These are phyloP conservation scores for Dynastes hyllus DNA, from an alignment of 2,888 invertebrate genomes.

Conservation along the genomic window DNA sequence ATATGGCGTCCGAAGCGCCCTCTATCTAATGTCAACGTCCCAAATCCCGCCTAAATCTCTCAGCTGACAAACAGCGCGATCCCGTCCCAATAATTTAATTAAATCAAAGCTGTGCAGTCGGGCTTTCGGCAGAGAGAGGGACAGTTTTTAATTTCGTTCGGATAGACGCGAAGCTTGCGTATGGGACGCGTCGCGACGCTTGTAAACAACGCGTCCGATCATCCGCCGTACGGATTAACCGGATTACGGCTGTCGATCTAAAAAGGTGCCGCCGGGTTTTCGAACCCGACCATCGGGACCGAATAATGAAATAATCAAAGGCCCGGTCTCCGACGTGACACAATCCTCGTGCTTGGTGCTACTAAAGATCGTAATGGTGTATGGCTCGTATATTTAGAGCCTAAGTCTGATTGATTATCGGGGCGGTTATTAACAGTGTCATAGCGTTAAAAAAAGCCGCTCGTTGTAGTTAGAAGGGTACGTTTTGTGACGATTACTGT, in stretches of 20 bases:
- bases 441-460: not conserved
- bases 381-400: not conserved
- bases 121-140: not conserved
- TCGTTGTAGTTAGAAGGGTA: not conserved
- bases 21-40: not conserved
- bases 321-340: slow-evolving; percentile 21
- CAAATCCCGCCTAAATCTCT: slow-evolving; percentile 29
- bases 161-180: not conserved
- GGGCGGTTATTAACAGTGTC: slow-evolving; percentile 31
- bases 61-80: slow-evolving; percentile 25
- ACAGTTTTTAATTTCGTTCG: slow-evolving; percentile 48
- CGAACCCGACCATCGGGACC: slow-evolving; percentile 8
- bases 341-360: not conserved
- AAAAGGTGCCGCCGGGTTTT: slow-evolving; percentile 7
- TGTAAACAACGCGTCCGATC: slow-evolving; percentile 29
- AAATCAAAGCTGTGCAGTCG: slow-evolving; percentile 18
- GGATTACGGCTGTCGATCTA: slow-evolving; percentile 26
- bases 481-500: not conserved
- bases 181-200: slow-evolving; percentile 12
- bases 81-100: slow-evolving; percentile 47
- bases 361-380: too few relatives aligned
- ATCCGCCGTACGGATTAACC: slow-evolving; percentile 30
- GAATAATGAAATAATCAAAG: slow-evolving; percentile 34
- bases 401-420: slow-evolving; percentile 44
- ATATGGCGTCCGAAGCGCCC: not conserved